Conservation (phyloP, 2,888 invertebrate genomes). For the Oscheius onirici region DNA sequence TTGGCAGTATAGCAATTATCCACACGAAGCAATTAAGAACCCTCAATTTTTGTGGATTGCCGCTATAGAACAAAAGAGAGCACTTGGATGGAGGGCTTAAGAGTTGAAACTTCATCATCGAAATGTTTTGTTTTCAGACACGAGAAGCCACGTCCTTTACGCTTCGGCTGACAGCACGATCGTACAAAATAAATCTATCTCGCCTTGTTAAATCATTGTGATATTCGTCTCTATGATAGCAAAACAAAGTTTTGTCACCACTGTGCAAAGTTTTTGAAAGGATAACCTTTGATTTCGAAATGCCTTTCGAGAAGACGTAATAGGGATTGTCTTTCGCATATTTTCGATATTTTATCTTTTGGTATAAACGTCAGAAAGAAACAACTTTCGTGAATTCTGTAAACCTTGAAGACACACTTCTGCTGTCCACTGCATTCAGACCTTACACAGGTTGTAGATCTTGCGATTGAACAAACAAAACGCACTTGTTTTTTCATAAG, state of each 20-base stretch:
- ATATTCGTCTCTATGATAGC: neutral
- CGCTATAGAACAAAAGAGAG: conserved; percentile 12
- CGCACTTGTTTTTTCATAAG: no score
- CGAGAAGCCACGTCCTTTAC: conserved; percentile 32
- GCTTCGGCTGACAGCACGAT: conserved; percentile 30
- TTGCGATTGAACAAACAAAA: no score
- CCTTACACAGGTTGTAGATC: no score
- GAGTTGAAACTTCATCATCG: neutral
- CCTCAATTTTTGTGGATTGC: neutral
- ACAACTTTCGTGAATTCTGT: no score
- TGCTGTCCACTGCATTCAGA: no score
- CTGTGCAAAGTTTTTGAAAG: neutral
- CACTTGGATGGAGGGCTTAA: neutral
- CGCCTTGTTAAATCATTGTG: conserved; percentile 21
- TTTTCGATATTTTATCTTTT: no score
- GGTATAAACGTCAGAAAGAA: neutral
- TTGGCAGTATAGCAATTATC: no score
- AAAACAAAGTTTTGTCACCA: conserved; percentile 8
- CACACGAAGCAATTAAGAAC: no score
- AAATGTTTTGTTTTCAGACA: conserved; percentile 26
- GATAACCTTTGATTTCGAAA: no score
- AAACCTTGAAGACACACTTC: no score
- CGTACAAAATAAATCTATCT: conserved; percentile 27
- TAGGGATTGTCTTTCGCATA: no score
- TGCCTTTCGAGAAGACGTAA: no score